phyloP scores from a whole-genome alignment of 2,888 invertebrate genomes.

The Drosophila prolongata region DNA sequence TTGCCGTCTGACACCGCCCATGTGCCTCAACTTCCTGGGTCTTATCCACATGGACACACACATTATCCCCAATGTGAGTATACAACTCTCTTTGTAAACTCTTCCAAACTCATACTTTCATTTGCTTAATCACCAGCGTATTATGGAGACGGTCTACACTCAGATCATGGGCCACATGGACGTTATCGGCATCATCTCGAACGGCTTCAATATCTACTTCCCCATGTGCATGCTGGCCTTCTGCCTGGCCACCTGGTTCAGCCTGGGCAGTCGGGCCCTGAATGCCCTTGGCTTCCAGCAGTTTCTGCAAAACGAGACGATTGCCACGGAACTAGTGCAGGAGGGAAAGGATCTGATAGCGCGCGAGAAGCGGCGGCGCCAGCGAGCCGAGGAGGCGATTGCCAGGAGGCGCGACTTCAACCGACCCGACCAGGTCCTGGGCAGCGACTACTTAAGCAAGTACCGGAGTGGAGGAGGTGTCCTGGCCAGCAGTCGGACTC shows the following conservation, averaged over 20 bases:
- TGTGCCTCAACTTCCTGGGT: conserved; percentile 99
- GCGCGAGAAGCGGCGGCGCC: conserved; percentile 93
- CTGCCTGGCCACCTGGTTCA: conserved; percentile 97
- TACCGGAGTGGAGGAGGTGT: conserved; percentile 66
- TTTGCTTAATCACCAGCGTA: conserved; percentile 81
- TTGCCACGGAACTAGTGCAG: conserved; percentile 96
- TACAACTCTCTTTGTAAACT: no score
- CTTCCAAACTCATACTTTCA: background rate
- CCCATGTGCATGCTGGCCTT: conserved; percentile 98
- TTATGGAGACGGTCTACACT: conserved; percentile 97
- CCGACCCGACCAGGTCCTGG: conserved; percentile 52
- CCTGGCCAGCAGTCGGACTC: conserved; percentile 58
- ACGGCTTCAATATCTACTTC: conserved; percentile 99
- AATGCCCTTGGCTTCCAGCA: conserved; percentile 98
- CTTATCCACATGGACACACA: conserved; percentile 99
- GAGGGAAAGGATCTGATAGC: conserved; percentile 97
- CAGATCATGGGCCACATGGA: conserved; percentile 99
- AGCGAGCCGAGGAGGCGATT: conserved; percentile 92
- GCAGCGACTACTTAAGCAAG: conserved; percentile 72
- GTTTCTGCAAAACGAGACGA: conserved; percentile 96
- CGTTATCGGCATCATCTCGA: conserved; percentile 97
- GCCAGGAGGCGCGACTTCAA: conserved; percentile 86
- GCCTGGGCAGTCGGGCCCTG: conserved; percentile 94
- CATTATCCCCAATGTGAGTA: conserved; percentile 88
- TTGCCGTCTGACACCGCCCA: conserved; percentile 98